A percentile compares a stretch with the other conserved stretches of the same genome.
These are phyloP conservation scores for Clytia hemisphaerica DNA, from an alignment of 30 jellyfish, hydroid and myxozoan genomes.

Conservation along the genomic window DNA sequence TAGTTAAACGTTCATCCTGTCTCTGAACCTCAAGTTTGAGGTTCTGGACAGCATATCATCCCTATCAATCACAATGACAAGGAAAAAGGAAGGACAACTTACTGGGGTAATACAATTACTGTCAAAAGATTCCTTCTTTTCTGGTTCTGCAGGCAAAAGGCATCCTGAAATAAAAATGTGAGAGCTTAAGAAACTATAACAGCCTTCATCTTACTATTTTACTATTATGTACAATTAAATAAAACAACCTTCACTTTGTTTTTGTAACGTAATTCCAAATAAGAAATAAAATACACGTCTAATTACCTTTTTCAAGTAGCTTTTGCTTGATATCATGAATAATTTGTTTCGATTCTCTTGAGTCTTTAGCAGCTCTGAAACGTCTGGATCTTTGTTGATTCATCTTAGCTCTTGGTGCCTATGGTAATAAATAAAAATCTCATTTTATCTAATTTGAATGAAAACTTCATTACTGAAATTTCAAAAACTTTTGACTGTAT, in stretches of 20 bases:
- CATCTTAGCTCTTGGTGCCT: constrained; percentile 99
- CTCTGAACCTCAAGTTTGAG: too few relatives aligned
- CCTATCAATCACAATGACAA: too few relatives aligned
- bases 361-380: constrained; percentile 95
- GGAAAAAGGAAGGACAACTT: constrained; percentile 7
- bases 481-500: neutral
- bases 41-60: too few relatives aligned
- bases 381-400: constrained; percentile 99
- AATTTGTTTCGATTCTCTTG: constrained; percentile 43
- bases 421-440: neutral
- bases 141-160: constrained; percentile 73
- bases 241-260: neutral
- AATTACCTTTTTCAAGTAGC: constrained; percentile 33
- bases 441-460: too few relatives aligned
- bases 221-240: neutral
- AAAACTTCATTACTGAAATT: neutral
- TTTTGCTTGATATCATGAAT: constrained; percentile 15
- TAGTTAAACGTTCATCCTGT: too few relatives aligned
- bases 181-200: too few relatives aligned
- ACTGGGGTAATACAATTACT: constrained; percentile 99
- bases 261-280: neutral
- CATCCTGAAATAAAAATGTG: neutral
- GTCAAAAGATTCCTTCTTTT: constrained; percentile 83
- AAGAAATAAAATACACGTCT: neutral
- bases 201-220: too few relatives aligned